Conservation (phyloP, 1,140 invertebrate species). For the Leptonema lineaticorne region DNA sequence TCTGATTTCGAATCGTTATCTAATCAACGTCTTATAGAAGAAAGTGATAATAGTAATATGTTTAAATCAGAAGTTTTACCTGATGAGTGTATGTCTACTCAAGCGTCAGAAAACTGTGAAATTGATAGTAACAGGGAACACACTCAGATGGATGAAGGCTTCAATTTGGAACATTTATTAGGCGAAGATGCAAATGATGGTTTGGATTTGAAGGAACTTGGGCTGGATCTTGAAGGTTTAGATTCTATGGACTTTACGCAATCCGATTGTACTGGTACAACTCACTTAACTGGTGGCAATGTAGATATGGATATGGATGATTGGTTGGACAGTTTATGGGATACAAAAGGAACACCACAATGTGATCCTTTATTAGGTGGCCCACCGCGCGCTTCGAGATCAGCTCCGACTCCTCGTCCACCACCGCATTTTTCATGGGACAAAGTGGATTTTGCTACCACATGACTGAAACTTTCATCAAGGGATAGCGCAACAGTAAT, state of each 20-base stretch:
- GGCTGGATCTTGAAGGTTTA: constrained; percentile 45
- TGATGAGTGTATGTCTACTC: background rate
- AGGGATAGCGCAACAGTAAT: background rate
- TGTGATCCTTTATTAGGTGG: constrained; percentile 55
- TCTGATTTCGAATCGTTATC: constrained; percentile 30
- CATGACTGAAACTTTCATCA: constrained; percentile 47
- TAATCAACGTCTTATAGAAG: constrained; percentile 7
- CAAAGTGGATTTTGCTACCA: constrained; percentile 52
- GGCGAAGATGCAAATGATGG: constrained; percentile 45
- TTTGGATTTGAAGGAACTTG: constrained; percentile 52
- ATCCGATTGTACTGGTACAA: constrained; percentile 23
- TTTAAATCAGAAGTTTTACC: constrained; percentile 33
- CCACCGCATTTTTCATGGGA: constrained; percentile 55
- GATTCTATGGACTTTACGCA: constrained; percentile 41
- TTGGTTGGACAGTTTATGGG: constrained; percentile 50
- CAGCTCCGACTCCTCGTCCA: constrained; percentile 47
- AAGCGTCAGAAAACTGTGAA: constrained; percentile 19
- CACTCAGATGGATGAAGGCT: constrained; percentile 36
- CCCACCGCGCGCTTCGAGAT: constrained; percentile 46
- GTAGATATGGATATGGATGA: constrained; percentile 52
- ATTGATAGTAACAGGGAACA: constrained; percentile 27
- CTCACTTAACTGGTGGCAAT: constrained; percentile 44
- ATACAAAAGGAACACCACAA: constrained; percentile 47
- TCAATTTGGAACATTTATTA: constrained; percentile 34
- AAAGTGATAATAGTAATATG: constrained; percentile 30